Evolutionary conservation across 2,113 vertebrate species (phyloP), one percentile per base, ranked within the genome.

Genomic region (Alligator mississippiensis): DNA sequence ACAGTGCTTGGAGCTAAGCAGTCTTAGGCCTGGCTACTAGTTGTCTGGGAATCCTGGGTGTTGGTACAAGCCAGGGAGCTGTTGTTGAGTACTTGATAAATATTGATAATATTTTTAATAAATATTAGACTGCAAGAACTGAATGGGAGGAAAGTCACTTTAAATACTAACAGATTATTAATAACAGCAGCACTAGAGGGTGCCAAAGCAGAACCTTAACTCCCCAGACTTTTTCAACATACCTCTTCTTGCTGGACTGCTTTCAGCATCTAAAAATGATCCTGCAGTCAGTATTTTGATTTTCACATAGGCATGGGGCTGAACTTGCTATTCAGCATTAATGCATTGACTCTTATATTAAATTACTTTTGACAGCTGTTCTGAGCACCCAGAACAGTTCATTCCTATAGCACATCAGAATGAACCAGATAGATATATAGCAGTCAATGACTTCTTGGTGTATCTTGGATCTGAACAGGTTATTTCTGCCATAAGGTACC

Each of bases 181-280:
- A 63, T 68, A 79, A 57, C 8, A 85, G 58, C 60, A 93, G 82
- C 90, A 70, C 93, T 96, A 95, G 95, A 87, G 92, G 95, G 94
- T 93, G 94, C 93, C 93, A 96, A 94, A 94, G 88, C 54, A 28
- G 82, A 64, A 19, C 24, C 86, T 72, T 88, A 12, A 34, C n/a
- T 70, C n/a, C n/a, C 15, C 4, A 34, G 17, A 11, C 17, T 74
- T 30, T 19, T 3, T 74, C 34, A 47, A 74, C 34, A 47, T 30
- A 74, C 34, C 12, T 13, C 30, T 38, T 38, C 68, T 13, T 21
- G 13, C 21, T 11, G 3, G 11, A 30, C 77, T 63, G 27, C 59
- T 18, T 0, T 3, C 77, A 28, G 86, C 66, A 21, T 5, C 38
- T 34, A 66, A 59, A 54, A 22, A 3, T 24, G 68, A 2, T 4